These are phyloP conservation scores for Drosophila prolongata DNA, from an alignment of 2,888 invertebrate species.

Conservation along the genomic window DNA sequence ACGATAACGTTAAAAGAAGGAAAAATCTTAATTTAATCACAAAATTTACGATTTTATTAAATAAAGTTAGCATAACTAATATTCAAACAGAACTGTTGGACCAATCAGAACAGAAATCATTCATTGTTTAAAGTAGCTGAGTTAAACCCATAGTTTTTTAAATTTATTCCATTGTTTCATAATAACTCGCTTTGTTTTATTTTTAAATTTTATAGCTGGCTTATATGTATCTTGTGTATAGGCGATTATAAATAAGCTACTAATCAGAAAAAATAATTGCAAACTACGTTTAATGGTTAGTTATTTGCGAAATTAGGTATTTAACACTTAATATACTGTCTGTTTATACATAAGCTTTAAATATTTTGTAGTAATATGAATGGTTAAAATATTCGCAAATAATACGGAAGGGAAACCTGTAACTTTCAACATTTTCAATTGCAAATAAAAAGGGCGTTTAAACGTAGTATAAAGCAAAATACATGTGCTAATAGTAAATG, in stretches of 20 bases:
- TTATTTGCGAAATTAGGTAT: slow-evolving; percentile 13
- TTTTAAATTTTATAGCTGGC: slow-evolving; percentile 15
- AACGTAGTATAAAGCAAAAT: slow-evolving; percentile 24
- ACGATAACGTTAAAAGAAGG: slow-evolving; percentile 34
- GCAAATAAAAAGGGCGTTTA: slow-evolving; percentile 22
- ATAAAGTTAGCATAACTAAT: slow-evolving; percentile 44
- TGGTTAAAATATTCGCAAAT: slow-evolving; percentile 9
- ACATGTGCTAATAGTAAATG: slow-evolving; percentile 26
- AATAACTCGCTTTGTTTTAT: slow-evolving; percentile 12
- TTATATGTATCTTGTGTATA: slow-evolving; percentile 25
- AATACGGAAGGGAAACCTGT: slow-evolving; percentile 2
- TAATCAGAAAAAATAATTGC: slow-evolving; percentile 20
- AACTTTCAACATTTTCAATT: slow-evolving; percentile 1
- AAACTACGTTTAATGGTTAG: slow-evolving; percentile 25
- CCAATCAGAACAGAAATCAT: slow-evolving; percentile 14
- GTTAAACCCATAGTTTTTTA: slow-evolving; percentile 31
- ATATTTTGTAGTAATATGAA: slow-evolving; percentile 13
- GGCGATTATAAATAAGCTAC: slow-evolving; percentile 24
- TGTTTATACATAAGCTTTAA: slow-evolving; percentile 22
- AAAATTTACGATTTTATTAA: slow-evolving; percentile 48
- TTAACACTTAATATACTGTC: not conserved
- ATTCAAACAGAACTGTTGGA: slow-evolving; percentile 18
- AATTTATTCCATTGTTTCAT: slow-evolving; percentile 23
- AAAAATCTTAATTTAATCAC: slow-evolving; percentile 37
- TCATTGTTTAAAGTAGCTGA: slow-evolving; percentile 16